Percentiles rank a stretch among this genome's conserved stretches.
These are phyloP conservation scores for Eucera pruinosa DNA, from an alignment of 2,888 invertebrate genomes.

Conservation along the genomic window DNA sequence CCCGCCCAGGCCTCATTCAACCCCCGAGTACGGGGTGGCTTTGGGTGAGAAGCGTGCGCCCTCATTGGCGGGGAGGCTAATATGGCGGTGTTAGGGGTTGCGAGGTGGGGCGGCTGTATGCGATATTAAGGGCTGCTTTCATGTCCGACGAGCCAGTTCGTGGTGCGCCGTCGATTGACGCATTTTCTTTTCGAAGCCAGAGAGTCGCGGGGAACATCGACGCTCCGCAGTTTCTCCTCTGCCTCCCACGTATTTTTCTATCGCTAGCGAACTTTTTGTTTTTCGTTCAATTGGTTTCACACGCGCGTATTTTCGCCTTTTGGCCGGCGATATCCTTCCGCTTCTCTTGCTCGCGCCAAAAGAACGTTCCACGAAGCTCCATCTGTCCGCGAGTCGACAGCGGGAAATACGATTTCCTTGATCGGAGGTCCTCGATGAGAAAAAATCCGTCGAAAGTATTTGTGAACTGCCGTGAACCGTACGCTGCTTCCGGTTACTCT, in stretches of 20 bases:
- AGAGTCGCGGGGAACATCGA: slow-evolving; percentile 47
- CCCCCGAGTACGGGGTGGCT: slow-evolving; percentile 78
- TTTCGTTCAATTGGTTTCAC: not conserved
- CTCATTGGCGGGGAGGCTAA: slow-evolving; percentile 85
- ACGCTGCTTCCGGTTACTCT: slow-evolving; percentile 7
- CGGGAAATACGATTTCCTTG: slow-evolving; percentile 69
- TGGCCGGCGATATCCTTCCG: too few relatives aligned
- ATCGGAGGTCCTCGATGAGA: slow-evolving; percentile 15
- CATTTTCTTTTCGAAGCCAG: slow-evolving; percentile 72
- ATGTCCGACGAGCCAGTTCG: slow-evolving; percentile 84
- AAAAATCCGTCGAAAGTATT: slow-evolving; percentile 15
- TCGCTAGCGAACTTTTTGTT: too few relatives aligned
- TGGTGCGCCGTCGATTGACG: slow-evolving; percentile 85
- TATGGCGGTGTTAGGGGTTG: slow-evolving; percentile 82
- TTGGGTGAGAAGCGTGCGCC: slow-evolving; percentile 81
- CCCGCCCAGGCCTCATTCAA: slow-evolving; percentile 84
- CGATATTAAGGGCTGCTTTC: slow-evolving; percentile 83
- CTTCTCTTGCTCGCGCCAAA: slow-evolving; percentile 24
- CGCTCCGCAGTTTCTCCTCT: slow-evolving; percentile 12
- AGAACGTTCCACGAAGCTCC: slow-evolving; percentile 41
- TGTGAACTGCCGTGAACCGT: slow-evolving; percentile 58
- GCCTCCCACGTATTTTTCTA: too few relatives aligned
- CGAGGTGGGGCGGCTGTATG: slow-evolving; percentile 77
- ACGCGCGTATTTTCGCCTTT: not conserved
- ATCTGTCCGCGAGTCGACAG: slow-evolving; percentile 51